phyloP scores from a whole-genome alignment of 2,797 vertebrate species.

The Etheostoma nigrum region DNA sequence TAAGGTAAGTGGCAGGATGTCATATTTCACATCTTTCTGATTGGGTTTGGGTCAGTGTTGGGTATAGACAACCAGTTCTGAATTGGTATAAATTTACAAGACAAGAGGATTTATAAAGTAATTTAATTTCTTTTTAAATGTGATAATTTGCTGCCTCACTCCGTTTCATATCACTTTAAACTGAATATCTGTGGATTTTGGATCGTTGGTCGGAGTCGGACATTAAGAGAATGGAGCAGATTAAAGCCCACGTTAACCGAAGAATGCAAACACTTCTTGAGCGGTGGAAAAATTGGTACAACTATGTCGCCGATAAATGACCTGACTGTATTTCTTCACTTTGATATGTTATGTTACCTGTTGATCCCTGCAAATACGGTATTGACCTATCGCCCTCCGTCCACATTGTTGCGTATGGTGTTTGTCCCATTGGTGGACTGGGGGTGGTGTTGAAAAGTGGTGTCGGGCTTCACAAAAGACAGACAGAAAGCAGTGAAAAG shows the following conservation, averaged over 20 bases:
- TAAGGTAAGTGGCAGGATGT: constrained; percentile 7
- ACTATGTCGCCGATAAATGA: too few species aligned
- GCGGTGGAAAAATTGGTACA: too few species aligned
- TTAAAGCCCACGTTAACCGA: too few species aligned
- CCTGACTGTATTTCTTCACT: too few species aligned
- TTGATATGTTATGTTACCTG: too few species aligned
- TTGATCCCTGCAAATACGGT: background rate
- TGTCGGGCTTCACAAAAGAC: too few species aligned
- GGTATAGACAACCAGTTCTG: background rate
- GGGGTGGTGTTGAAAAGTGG: background rate
- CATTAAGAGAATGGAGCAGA: too few species aligned
- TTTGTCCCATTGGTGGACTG: background rate
- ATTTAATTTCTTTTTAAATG: background rate
- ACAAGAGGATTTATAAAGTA: background rate
- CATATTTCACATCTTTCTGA: constrained; percentile 10
- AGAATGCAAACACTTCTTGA: too few species aligned
- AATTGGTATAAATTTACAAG: background rate
- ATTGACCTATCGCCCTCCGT: background rate
- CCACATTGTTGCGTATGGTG: background rate
- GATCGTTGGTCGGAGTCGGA: background rate
- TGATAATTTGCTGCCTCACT: background rate
- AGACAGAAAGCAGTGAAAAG: too few species aligned
- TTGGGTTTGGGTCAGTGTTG: background rate
- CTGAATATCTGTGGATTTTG: background rate
- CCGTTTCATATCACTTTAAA: background rate